Evolutionary conservation across 2,797 vertebrate genomes (phyloP).

Genomic region (Cossypha heuglini): DNA sequence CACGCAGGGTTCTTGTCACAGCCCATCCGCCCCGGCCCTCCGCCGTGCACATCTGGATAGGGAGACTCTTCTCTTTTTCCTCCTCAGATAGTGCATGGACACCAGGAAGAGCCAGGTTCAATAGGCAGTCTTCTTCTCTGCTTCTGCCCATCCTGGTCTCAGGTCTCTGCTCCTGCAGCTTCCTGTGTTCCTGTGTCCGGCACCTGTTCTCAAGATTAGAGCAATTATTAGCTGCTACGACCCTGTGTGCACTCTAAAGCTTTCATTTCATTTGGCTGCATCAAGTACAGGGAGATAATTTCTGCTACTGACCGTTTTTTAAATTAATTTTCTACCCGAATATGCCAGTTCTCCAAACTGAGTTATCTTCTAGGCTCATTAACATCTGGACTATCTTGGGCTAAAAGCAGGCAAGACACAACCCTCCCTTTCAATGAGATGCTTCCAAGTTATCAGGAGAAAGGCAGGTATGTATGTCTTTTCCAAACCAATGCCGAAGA

Average conservation of each 20-base stretch:
- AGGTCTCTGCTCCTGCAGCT: neutral
- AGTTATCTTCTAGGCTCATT: neutral
- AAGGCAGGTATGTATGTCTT: neutral
- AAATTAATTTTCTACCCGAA: neutral
- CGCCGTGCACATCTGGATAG: neutral
- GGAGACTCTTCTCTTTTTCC: neutral
- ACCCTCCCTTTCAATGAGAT: neutral
- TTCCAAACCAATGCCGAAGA: neutral
- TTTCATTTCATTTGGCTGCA: neutral
- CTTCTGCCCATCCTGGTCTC: neutral
- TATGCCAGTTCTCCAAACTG: neutral
- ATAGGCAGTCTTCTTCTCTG: neutral
- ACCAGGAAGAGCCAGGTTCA: neutral
- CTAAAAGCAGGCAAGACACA: neutral
- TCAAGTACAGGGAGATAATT: neutral
- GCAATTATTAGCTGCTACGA: neutral
- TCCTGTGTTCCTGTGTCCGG: neutral
- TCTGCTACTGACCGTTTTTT: accelerated
- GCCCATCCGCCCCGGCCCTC: neutral
- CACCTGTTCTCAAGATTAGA: neutral
- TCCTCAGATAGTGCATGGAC: accelerated
- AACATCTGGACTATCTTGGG: neutral
- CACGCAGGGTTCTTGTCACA: neutral
- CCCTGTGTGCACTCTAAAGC: neutral
- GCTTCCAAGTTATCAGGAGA: neutral